Evolutionary conservation across 2,888 invertebrate species (phyloP).

Genomic region (Eumerus sabulonum): DNA sequence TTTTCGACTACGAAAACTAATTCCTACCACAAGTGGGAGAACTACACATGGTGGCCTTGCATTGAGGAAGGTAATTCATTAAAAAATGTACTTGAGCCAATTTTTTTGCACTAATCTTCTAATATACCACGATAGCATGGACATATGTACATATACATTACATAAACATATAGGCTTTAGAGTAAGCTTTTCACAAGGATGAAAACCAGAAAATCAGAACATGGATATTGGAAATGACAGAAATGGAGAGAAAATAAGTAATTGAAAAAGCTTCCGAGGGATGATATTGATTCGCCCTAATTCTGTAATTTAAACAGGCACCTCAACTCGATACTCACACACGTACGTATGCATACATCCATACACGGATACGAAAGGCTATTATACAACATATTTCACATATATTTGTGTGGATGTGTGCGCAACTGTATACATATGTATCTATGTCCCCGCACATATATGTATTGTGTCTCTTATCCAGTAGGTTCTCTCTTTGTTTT

Average conservation of each 20-base stretch:
- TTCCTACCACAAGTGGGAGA: constrained; percentile 30
- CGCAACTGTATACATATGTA: constrained; percentile 28
- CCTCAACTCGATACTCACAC: constrained; percentile 24
- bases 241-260: constrained; percentile 32
- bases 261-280: constrained; percentile 58
- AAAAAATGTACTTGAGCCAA: constrained; percentile 24
- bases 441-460: no score
- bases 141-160: no score
- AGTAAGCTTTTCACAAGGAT: no score
- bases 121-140: no score
- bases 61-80: constrained; percentile 38
- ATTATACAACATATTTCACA: neutral
- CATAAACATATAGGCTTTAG: no score
- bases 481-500: constrained; percentile 24
- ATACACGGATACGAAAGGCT: constrained; percentile 7
- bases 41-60: constrained; percentile 6
- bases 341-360: no score
- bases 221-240: constrained; percentile 31
- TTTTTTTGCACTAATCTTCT: no score
- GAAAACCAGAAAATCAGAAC: constrained; percentile 27
- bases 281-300: constrained; percentile 69
- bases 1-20: constrained; percentile 7
- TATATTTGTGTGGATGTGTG: no score
- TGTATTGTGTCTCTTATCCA: constrained; percentile 12
- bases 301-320: constrained; percentile 66